Base-by-base conservation (phyloP, 2,888 invertebrate species). In the Sicus ferrugineus region DNA sequence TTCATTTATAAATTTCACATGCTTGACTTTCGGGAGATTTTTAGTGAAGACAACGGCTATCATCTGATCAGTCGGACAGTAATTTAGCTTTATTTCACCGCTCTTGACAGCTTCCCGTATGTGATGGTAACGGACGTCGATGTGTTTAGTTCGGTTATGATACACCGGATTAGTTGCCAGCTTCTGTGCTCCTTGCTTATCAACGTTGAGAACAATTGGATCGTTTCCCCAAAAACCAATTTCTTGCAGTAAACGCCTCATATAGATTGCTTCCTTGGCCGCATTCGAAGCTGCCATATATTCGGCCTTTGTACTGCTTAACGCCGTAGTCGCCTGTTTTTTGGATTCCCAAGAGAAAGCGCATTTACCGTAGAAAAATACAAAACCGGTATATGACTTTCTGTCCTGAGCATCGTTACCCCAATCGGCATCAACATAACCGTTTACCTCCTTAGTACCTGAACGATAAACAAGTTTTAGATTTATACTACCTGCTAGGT, bases 31-130 rank as follows among this genome's bases (percentile, higher is more conserved):
- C 3, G 26, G 26, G 2, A 72, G 56, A 67, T 68, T 70, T 54
- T 70, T 70, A 16, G 68, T 72, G 5, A 72, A 6, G 11, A 70
- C 66, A 48, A 68, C 68, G 9, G 70, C 70, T n/a, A 68, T 48
- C 70, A 70, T 72, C 1, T 72, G 58, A 14, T 23, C 11, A 11
- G 72, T 68, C 34, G 70, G 62, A 16, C 68, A 72, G 30, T 68
- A 72, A 7, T 72, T 19, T 46, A 70, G 42, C 14, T 4, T 2
- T n/a, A 69, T 58, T 52, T 67, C 58, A 14, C 30, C 23, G n/a
- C 31, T 67, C 19, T 68, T 64, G 28, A 68, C 48, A 1, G 66
- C 65, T n/a, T 70, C 67, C 38, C n/a, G n/a, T n/a, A n/a, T n/a
- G n/a, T n/a, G n/a, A n/a, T n/a, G n/a, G n/a, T n/a, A n/a, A n/a